phyloP scores from a whole-genome alignment of 2,797 vertebrate species.

The Gambusia yucatana region DNA sequence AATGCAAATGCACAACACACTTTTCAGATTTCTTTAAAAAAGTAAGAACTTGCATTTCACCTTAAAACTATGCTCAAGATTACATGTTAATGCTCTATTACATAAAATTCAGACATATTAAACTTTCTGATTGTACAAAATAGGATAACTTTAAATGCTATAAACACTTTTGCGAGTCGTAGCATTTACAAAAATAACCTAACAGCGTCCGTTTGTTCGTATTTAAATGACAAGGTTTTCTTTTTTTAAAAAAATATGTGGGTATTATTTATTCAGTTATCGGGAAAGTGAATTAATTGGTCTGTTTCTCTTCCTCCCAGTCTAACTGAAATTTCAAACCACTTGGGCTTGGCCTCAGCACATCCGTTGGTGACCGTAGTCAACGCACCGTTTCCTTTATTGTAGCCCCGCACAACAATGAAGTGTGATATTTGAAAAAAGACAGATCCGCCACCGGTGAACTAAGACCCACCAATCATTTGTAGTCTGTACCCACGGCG shows the following conservation, averaged over 20 bases:
- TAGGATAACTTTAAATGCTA: neutral
- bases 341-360: neutral
- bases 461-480: slow-evolving; percentile 75
- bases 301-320: slow-evolving; percentile 21
- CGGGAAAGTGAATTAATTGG: neutral
- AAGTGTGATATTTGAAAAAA: slow-evolving; percentile 75
- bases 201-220: neutral
- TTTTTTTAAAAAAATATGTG: neutral
- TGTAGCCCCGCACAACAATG: slow-evolving; percentile 68
- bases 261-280: neutral
- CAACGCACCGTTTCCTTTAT: slow-evolving; percentile 61
- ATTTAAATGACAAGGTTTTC: neutral
- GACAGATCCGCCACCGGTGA: slow-evolving; percentile 66
- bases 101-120: neutral
- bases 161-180: neutral
- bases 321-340: slow-evolving; percentile 53
- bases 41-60: neutral
- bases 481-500: slow-evolving; percentile 67
- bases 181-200: neutral
- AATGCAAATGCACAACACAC: neutral
- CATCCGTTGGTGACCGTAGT: slow-evolving; percentile 23
- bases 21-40: neutral
- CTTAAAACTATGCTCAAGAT: neutral
- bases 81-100: neutral
- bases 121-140: neutral